Base-by-base conservation (phyloP, 2,113 vertebrate species). In the Myrmecobius fasciatus region DNA sequence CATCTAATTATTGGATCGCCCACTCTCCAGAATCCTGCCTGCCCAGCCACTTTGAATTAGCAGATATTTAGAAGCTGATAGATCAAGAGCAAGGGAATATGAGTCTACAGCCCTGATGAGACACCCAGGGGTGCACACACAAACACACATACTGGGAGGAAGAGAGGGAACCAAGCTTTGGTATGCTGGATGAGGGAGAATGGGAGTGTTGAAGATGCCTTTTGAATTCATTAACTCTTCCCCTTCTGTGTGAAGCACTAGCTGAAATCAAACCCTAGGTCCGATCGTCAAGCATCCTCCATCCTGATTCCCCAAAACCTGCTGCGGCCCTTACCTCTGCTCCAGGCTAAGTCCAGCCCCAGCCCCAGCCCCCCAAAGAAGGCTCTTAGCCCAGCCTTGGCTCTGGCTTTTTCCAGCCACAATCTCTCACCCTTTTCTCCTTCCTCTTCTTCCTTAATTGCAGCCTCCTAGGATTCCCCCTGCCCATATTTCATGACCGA, bases 401-500 rank as follows among this genome's bases (percentile, higher is more conserved):
- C 54, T 12, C 8, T 31, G 43, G 89, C 24, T 12, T 2, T 8
- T 24, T 46, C 53, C 25, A 52, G 46, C 47, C 11, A 31, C 10
- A 25, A 9, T 49, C 47, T 49, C 47, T 17, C 25, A 49, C 24
- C 36, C 14, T 14, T 5, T 67, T 36, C 28, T 36, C 31, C 12
- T 75, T n/a, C 14, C 14, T 83, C 22, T 43, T 83, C 2, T 83
- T 43, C n/a, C 36, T 24, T 83, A 43, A 24, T 6, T n/a, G 6
- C 20, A 83, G 0, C n/a, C 67, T 43, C 14, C 31, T n/a, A 75
- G 12, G 60, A n/a, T 20, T 46, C 91, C 46, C 92, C 48, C 93
- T 83, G 67, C 93, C 53, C 83, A 93, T 98, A 96, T 97, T 96
- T 98, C 96, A 97, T 98, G 97, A 90, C 97, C 95, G 93, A 94